Evolutionary conservation across 2,888 invertebrate genomes (phyloP), one percentile per base, ranked within the genome.

Genomic region (Monopis laevigella): DNA sequence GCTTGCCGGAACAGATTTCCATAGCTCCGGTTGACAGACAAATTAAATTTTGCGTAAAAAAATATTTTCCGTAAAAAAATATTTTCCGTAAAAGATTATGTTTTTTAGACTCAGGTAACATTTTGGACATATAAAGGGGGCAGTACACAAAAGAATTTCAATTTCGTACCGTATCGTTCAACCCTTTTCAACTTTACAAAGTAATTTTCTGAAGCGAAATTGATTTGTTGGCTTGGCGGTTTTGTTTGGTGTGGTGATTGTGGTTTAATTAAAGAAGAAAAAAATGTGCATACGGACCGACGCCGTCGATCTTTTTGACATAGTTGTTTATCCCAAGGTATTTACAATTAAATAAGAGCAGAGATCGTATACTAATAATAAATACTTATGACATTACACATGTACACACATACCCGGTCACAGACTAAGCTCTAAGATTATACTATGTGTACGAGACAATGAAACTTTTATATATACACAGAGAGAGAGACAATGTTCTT

Each of bases 141-240:
- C 52, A 57, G 58, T 48, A 56, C 54, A 73, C 71, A 74, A 77
- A 75, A 77, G 75, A 78, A 78, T 78, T 78, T 75, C 77, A 77
- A 74, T 77, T 75, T 74, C 69, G 65, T 67, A 56, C 60, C 60
- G 69, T 72, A 72, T 72, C 67, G 70, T 61, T 53, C 56, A 67
- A 72, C 72, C 68, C 71, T 67, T 72, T 70, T 70, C 68, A 71
- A 70, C 62, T 71, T 70, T 66, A 64, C 70, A 71, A 73, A 72
- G 74, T 77, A 77, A 78, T 75, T 75, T 74, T 65, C 69, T 65
- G 69, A 68, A 64, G 65, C 65, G 60, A 70, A 77, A 77, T 77
- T 75, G 77, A 77, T 78, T 77, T 74, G 75, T 74, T 63, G 65
- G 65, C 55, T 62, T 58, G 65, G 64, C 56, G 68, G 67, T 62